Percentiles rank a stretch among this genome's conserved stretches.
These are phyloP conservation scores for Ptyas mucosa DNA, from an alignment of 2,113 vertebrate species.

Conservation along the genomic window DNA sequence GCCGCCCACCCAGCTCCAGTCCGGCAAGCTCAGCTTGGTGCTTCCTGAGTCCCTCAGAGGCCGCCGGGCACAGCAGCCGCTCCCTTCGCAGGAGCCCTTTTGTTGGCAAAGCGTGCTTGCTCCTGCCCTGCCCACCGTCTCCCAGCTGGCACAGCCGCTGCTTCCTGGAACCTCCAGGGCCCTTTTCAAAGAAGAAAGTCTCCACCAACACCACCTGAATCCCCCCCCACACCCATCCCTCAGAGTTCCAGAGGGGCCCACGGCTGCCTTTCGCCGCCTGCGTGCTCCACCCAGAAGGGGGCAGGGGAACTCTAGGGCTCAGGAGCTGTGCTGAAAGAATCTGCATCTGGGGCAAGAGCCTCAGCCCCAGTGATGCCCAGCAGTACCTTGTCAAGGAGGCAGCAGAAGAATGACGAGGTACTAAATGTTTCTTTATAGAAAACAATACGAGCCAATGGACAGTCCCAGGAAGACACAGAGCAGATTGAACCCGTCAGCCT, in stretches of 20 bases:
- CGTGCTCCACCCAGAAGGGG: not conserved
- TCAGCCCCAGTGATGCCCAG: not conserved
- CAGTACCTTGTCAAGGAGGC: not conserved
- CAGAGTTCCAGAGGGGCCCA: not conserved
- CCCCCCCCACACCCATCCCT: not conserved
- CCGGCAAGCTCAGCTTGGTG: not conserved
- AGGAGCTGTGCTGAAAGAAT: not conserved
- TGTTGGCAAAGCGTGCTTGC: constrained; percentile 60
- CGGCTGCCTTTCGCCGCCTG: not conserved
- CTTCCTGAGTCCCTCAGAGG: not conserved
- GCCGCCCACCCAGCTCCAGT: not conserved
- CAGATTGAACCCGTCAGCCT: not conserved
- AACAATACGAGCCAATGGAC: not conserved
- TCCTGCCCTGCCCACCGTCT: constrained; percentile 70
- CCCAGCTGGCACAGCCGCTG: constrained; percentile 54
- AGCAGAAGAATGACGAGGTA: too few relatives aligned
- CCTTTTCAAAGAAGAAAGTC: constrained; percentile 62
- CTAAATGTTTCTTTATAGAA: not conserved
- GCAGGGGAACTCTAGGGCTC: not conserved
- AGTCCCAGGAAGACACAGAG: not conserved
- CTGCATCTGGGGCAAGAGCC: not conserved
- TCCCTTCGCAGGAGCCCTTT: constrained; percentile 66
- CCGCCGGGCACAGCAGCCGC: constrained; percentile 32
- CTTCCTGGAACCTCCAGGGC: constrained; percentile 27
- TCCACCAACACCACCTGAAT: constrained; percentile 28